Evolutionary conservation across 2,888 invertebrate species (phyloP).

Genomic region (Synergus japonicus): DNA sequence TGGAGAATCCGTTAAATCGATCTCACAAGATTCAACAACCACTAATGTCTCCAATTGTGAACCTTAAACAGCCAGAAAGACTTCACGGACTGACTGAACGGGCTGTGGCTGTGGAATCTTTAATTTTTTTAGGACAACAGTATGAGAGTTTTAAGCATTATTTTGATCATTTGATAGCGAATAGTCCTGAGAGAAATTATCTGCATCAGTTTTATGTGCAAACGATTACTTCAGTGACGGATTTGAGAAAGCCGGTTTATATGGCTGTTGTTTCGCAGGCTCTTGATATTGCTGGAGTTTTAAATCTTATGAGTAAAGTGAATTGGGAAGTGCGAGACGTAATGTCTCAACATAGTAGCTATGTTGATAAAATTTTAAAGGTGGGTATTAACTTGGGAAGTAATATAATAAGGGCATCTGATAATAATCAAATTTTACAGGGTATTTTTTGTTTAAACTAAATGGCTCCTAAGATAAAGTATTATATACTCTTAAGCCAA

Average conservation of each 20-base stretch:
- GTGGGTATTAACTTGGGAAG: constrained; percentile 73
- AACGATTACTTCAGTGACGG: constrained; percentile 85
- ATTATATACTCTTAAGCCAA: neutral
- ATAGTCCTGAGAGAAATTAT: constrained; percentile 81
- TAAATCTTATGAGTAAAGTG: constrained; percentile 93
- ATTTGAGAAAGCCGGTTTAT: constrained; percentile 91
- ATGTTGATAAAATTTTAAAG: constrained; percentile 87
- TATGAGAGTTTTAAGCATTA: constrained; percentile 90
- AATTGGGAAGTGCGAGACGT: constrained; percentile 98
- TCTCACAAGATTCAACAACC: constrained; percentile 79
- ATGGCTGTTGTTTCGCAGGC: constrained; percentile 90
- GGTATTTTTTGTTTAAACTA: no score
- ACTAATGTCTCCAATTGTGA: constrained; percentile 82
- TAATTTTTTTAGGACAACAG: constrained; percentile 93
- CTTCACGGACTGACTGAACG: constrained; percentile 91
- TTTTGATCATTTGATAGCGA: constrained; percentile 88
- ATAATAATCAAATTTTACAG: no score
- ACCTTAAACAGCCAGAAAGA: constrained; percentile 84
- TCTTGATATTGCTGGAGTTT: constrained; percentile 86
- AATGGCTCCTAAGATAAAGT: no score
- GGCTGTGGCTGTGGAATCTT: constrained; percentile 94
- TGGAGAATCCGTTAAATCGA: constrained; percentile 66
- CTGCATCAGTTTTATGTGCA: constrained; percentile 86
- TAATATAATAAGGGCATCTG: neutral
- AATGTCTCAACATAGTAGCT: constrained; percentile 94